These are phyloP conservation scores for Mantis religiosa DNA, from an alignment of 2,888 invertebrate species.

Conservation along the genomic window DNA sequence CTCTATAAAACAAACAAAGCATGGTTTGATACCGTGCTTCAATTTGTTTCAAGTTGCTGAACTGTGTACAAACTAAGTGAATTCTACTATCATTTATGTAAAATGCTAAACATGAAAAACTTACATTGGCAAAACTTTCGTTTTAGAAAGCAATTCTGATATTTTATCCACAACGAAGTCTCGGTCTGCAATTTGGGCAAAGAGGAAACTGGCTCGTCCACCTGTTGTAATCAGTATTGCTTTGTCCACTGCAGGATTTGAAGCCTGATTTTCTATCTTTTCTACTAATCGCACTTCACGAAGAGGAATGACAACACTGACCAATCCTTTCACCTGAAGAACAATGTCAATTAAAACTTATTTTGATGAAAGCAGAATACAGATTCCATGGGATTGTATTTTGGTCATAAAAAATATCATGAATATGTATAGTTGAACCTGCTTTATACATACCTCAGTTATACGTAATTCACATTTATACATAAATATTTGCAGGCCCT, in stretches of 20 bases:
- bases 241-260: conserved; percentile 56
- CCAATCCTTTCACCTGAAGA: conserved; percentile 67
- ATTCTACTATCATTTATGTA: neutral
- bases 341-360: neutral
- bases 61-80: neutral
- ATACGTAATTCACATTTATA: too few species aligned
- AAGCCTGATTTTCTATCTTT: conserved; percentile 65
- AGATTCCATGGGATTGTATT: too few species aligned
- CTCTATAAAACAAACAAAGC: neutral
- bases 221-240: conserved; percentile 80
- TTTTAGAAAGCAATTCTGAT: conserved; percentile 77
- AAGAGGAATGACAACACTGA: conserved; percentile 84
- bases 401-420: too few species aligned
- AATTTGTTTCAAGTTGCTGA: neutral
- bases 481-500: too few species aligned
- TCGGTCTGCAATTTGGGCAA: conserved; percentile 83
- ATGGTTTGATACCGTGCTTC: neutral
- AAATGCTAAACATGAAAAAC: neutral
- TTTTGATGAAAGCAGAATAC: neutral
- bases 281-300: conserved; percentile 77
- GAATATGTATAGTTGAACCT: too few species aligned
- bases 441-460: too few species aligned
- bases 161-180: conserved; percentile 87
- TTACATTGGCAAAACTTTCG: conserved; percentile 38
- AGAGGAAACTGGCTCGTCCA: conserved; percentile 77